Percentiles rank a stretch among this genome's conserved stretches.
These are phyloP conservation scores for Bicyclus anynana DNA, from an alignment of 1,140 invertebrate species.

Conservation along the genomic window DNA sequence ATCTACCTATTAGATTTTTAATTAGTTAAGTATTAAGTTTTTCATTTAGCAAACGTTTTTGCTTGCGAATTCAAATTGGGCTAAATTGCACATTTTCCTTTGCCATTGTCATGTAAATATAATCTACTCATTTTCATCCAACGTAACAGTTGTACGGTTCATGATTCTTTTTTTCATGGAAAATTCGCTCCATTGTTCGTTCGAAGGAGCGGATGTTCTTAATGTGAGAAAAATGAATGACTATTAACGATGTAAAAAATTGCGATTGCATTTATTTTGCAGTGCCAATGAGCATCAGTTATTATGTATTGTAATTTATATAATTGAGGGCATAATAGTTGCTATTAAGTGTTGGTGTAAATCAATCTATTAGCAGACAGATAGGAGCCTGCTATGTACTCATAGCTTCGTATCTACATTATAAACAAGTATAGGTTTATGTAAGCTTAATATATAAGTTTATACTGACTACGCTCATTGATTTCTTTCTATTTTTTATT, in stretches of 20 bases:
- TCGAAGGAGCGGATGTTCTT: slow-evolving; percentile 60
- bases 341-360: neutral
- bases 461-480: too few relatives aligned
- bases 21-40: too few relatives aligned
- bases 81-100: neutral
- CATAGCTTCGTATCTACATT: too few relatives aligned
- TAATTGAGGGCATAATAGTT: neutral
- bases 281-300: neutral
- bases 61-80: too few relatives aligned
- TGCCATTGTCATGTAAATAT: too few relatives aligned
- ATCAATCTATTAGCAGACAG: neutral
- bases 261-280: slow-evolving; percentile 33
- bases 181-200: too few relatives aligned
- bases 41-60: too few relatives aligned
- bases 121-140: neutral
- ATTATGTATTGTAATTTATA: neutral
- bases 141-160: neutral
- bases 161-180: slow-evolving; percentile 16
- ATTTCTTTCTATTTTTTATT: too few relatives aligned
- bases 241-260: slow-evolving; percentile 40
- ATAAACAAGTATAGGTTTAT: neutral
- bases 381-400: neutral
- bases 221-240: slow-evolving; percentile 56
- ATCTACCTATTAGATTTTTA: too few relatives aligned
- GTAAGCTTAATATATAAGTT: too few relatives aligned